Conservation (phyloP, 2,888 invertebrate genomes). For the Steinernema hermaphroditum region DNA sequence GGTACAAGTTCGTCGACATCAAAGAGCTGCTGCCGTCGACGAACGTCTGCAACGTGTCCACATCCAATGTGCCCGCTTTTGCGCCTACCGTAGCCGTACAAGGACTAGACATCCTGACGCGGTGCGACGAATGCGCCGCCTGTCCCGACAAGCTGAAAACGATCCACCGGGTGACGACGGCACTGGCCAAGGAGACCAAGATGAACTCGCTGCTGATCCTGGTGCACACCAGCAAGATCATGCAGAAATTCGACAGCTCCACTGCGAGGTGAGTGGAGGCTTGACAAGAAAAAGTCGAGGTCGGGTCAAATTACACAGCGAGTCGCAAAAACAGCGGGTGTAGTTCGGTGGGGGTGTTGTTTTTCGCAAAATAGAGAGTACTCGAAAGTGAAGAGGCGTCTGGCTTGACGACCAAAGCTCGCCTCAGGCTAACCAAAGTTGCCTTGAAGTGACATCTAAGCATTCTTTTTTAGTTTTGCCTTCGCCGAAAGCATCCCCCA, state of each 20-base stretch:
- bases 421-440: not conserved
- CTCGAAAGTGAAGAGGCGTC: not conserved
- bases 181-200: slow-evolving; percentile 35
- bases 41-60: not conserved
- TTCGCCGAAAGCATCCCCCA: not conserved
- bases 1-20: not conserved
- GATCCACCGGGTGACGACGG: slow-evolving; percentile 36
- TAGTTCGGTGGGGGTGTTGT: not conserved
- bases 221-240: not conserved
- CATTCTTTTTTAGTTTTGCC: slow-evolving; percentile 11
- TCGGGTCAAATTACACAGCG: too few species aligned
- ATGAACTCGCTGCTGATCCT: slow-evolving; percentile 40
- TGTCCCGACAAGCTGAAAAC: slow-evolving; percentile 37
- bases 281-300: too few species aligned
- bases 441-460: too few species aligned
- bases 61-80: not conserved
- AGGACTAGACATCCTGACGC: slow-evolving; percentile 34
- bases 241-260: not conserved
- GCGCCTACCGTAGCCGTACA: not conserved
- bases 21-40: not conserved
- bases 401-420: not conserved
- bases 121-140: slow-evolving; percentile 38
- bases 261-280: not conserved
- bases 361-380: not conserved
- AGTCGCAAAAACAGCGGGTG: too few species aligned